Evolutionary conservation across 1,140 invertebrate species (phyloP).

Genomic region (Tetragnatha versicolor): DNA sequence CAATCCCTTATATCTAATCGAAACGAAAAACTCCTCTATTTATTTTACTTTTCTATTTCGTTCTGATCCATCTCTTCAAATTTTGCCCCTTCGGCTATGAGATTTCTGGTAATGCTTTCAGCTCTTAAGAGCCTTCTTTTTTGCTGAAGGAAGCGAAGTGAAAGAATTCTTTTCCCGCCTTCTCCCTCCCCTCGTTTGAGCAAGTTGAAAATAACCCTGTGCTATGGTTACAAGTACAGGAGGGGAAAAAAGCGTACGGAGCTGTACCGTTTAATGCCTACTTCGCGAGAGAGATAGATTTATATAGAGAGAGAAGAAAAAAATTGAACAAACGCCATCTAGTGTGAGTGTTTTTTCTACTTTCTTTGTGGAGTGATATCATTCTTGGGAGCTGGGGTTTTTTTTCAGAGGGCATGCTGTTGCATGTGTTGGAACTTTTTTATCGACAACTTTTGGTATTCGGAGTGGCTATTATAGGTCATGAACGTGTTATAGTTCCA

Average conservation of each 20-base stretch:
- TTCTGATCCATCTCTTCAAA: conserved; percentile 27
- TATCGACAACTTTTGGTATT: too few relatives aligned
- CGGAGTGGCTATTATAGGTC: too few relatives aligned
- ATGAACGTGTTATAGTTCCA: too few relatives aligned
- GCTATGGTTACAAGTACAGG: conserved; percentile 18
- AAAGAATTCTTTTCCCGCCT: conserved; percentile 17
- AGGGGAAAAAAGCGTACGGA: neutral
- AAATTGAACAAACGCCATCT: too few relatives aligned
- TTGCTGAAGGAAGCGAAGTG: conserved; percentile 13
- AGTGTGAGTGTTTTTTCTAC: too few relatives aligned
- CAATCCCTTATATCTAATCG: conserved; percentile 52
- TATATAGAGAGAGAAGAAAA: neutral
- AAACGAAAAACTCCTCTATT: conserved; percentile 46
- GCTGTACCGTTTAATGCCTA: conserved; percentile 29
- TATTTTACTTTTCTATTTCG: conserved; percentile 28
- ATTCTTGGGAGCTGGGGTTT: too few relatives aligned
- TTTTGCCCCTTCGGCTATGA: conserved; percentile 32
- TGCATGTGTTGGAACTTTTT: too few relatives aligned
- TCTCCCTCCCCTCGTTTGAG: conserved; percentile 2
- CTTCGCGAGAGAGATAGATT: neutral
- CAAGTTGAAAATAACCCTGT: conserved; percentile 40
- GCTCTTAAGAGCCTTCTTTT: conserved; percentile 23
- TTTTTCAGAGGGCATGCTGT: too few relatives aligned
- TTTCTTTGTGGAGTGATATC: too few relatives aligned
- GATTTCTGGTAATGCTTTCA: conserved; percentile 38